A percentile compares a stretch with the other conserved stretches of the same genome.
These are phyloP conservation scores for Scaptomyza reducta DNA, from an alignment of 2,888 invertebrate genomes.

Conservation along the genomic window DNA sequence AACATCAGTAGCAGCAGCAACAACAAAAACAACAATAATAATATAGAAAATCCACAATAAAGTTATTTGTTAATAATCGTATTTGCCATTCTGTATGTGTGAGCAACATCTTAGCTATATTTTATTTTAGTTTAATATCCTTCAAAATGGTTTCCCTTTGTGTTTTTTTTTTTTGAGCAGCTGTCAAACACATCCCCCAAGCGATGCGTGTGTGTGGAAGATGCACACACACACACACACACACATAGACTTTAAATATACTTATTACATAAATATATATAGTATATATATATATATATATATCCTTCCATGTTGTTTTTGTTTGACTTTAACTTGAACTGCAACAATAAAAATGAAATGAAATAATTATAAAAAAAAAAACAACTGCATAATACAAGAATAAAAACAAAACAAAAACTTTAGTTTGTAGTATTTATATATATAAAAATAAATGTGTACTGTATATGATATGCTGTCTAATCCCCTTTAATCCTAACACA, in stretches of 20 bases:
- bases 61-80: constrained; percentile 69
- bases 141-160: constrained; percentile 59
- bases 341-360: constrained; percentile 58
- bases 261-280: constrained; percentile 25
- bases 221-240: constrained; percentile 4
- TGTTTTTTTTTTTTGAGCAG: constrained; percentile 22
- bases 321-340: constrained; percentile 56
- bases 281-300: constrained; percentile 12
- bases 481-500: constrained; percentile 64
- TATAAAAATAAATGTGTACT: constrained; percentile 59
- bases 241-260: constrained; percentile 22
- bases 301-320: constrained; percentile 74
- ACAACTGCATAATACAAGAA: constrained; percentile 39
- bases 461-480: constrained; percentile 78
- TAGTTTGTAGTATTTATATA: constrained; percentile 72
- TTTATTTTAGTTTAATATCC: constrained; percentile 32
- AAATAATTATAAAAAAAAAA: constrained; percentile 3
- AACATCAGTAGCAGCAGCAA: constrained; percentile 10
- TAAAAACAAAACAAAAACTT: constrained; percentile 40
- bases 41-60: constrained; percentile 47
- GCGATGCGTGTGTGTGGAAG: constrained; percentile 9
- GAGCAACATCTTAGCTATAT: constrained; percentile 42
- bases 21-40: constrained; percentile 35
- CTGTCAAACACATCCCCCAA: constrained; percentile 20
- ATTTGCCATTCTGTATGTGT: constrained; percentile 46